phyloP scores from a whole-genome alignment of 2,888 invertebrate species.

The Sarcophaga subvicina region DNA sequence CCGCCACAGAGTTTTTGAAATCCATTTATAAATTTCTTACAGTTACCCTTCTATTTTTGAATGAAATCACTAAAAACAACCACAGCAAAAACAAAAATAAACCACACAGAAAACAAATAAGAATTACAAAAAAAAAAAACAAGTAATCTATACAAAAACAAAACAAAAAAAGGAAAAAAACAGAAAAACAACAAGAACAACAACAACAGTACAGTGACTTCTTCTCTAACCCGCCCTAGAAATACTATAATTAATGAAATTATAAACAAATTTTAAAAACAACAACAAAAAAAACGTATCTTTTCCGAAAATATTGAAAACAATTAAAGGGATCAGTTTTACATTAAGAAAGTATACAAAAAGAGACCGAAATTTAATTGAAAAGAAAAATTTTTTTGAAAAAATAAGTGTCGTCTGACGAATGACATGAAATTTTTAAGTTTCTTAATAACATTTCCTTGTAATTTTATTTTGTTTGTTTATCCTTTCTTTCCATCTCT shows the following conservation, averaged over 20 bases:
- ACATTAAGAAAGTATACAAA: too few relatives aligned
- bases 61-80: slow-evolving; percentile 31
- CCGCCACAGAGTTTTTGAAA: slow-evolving; percentile 70
- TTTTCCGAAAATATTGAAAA: not conserved
- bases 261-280: too few relatives aligned
- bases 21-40: slow-evolving; percentile 67
- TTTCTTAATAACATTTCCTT: too few relatives aligned
- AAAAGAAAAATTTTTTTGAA: not conserved
- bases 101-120: slow-evolving; percentile 7
- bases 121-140: slow-evolving; percentile 31
- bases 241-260: not conserved
- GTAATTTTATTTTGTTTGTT: too few relatives aligned
- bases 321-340: not conserved
- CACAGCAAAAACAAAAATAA: slow-evolving; percentile 1
- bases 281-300: not conserved
- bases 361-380: not conserved
- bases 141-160: not conserved
- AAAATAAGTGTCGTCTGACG: too few relatives aligned
- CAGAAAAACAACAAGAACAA: not conserved
- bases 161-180: not conserved
- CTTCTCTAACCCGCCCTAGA: not conserved
- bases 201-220: not conserved
- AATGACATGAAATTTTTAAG: too few relatives aligned
- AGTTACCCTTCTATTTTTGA: slow-evolving; percentile 67
- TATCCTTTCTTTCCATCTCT: too few relatives aligned